Percentiles rank a stretch among this genome's conserved stretches.
phyloP scores from a whole-genome alignment of 2,113 vertebrate genomes.

The Grantiella picta region DNA sequence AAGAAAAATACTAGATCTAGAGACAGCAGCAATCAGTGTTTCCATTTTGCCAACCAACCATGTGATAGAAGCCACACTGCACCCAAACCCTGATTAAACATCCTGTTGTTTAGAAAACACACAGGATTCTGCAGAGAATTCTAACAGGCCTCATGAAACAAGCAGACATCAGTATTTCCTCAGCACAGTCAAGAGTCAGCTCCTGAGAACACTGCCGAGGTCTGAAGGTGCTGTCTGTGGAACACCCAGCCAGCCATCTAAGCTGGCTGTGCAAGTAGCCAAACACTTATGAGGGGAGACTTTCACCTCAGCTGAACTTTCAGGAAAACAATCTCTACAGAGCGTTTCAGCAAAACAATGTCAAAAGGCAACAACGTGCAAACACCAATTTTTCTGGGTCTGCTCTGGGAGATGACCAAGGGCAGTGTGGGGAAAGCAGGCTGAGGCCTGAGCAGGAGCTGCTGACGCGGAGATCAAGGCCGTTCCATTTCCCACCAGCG shows the following conservation, averaged over 20 bases:
- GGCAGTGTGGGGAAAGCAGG: background rate
- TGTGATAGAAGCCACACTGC: fast-evolving
- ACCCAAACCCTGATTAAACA: background rate
- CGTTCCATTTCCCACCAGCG: background rate
- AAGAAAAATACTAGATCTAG: background rate
- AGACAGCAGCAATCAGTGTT: background rate
- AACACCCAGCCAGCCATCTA: background rate
- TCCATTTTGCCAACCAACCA: background rate
- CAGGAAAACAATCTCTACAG: background rate
- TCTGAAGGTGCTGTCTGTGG: background rate
- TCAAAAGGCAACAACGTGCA: background rate
- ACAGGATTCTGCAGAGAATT: background rate
- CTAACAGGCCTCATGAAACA: background rate
- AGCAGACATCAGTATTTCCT: background rate
- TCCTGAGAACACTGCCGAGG: background rate
- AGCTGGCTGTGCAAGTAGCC: background rate
- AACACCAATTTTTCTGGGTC: background rate
- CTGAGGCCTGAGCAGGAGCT: background rate
- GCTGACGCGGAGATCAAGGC: background rate
- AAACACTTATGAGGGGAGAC: background rate
- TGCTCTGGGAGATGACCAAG: background rate
- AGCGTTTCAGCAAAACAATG: background rate
- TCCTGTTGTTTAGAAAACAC: background rate
- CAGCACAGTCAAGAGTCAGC: background rate
- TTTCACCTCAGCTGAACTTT: constrained; percentile 11